These are phyloP conservation scores for Cephus pulcher DNA, from an alignment of 2,888 invertebrate genomes.

Conservation along the genomic window DNA sequence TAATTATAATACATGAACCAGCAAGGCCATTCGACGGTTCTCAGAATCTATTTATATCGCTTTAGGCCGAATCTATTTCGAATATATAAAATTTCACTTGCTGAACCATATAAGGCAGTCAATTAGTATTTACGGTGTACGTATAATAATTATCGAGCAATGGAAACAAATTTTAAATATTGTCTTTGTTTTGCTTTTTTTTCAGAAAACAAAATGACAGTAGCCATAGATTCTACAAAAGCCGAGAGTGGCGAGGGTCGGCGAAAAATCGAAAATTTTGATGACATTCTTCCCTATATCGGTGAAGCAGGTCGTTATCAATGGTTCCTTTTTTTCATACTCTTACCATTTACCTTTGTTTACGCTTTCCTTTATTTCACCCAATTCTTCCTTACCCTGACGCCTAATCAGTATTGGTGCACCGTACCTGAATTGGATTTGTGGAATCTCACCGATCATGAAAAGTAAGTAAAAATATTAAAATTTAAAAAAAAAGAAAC, in stretches of 20 bases:
- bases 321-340: constrained; percentile 57
- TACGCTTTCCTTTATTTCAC: constrained; percentile 64
- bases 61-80: background rate
- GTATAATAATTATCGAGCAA: background rate
- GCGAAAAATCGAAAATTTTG: constrained; percentile 57
- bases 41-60: background rate
- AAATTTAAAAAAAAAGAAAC: background rate
- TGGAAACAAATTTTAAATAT: background rate
- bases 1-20: background rate
- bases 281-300: constrained; percentile 61
- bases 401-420: constrained; percentile 63
- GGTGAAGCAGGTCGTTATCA: constrained; percentile 63
- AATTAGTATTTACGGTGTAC: background rate
- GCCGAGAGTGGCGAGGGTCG: constrained; percentile 47
- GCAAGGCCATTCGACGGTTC: background rate
- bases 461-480: constrained; percentile 49
- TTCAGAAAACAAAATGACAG: constrained; percentile 52
- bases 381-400: constrained; percentile 61
- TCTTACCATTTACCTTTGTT: constrained; percentile 62
- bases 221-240: constrained; percentile 48
- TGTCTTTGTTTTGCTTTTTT: background rate
- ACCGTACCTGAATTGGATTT: constrained; percentile 52
- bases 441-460: constrained; percentile 53
- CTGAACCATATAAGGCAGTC: background rate
- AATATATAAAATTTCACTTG: background rate